Base-by-base conservation (phyloP, 1,140 invertebrate species). In the Drosophila nikananu region DNA sequence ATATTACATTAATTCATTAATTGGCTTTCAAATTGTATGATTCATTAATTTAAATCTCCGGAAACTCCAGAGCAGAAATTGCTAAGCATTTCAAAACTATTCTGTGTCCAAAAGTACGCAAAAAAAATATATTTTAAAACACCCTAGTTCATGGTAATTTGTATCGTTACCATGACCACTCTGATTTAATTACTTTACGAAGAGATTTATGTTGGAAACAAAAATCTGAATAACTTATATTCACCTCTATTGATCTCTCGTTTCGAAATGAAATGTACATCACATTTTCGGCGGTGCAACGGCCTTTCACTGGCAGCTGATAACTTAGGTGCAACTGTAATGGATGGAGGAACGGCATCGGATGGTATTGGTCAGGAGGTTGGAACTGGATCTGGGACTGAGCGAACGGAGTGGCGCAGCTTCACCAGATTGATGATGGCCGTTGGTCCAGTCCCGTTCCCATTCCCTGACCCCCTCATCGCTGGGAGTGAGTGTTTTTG, bases 401-500 rank as follows among this genome's bases (percentile, higher is more conserved):
- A 52, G 19, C 27, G 21, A 35, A 19, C 32, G 42, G 17, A 41
- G 60, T 55, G 37, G 44, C 44, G 52, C 65, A 89, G 77, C 83
- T 81, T 81, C 78, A 81, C 44, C 76, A 86, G 77, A 90, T 82
- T 91, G 87, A 90, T 87, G 86, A 77, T 90, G 72, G 61, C 46
- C 72, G 4, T 48, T 27, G 25, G 27, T 39, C 17, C 9, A 3
- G 21, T 19, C 42, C 32, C 23, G 10, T 27, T 25, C 42, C 42
- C 32, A 10, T 9, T 21, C 23, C 23, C 30, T 13, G 41, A 6
- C 30, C 30, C 27, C 27, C 17, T 7, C 35, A 30, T 23, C 42
- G 41, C 23, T 54, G 25, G 54, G 32, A 49, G 77, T 49, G 67
- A 65, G 61, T 80, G 68, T 65, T 80, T 57, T 80, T 73, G 77